Percentiles rank a stretch among this genome's conserved stretches.
These are phyloP conservation scores for Sebastes diploproa DNA, from an alignment of 2,797 vertebrate genomes.

Conservation along the genomic window DNA sequence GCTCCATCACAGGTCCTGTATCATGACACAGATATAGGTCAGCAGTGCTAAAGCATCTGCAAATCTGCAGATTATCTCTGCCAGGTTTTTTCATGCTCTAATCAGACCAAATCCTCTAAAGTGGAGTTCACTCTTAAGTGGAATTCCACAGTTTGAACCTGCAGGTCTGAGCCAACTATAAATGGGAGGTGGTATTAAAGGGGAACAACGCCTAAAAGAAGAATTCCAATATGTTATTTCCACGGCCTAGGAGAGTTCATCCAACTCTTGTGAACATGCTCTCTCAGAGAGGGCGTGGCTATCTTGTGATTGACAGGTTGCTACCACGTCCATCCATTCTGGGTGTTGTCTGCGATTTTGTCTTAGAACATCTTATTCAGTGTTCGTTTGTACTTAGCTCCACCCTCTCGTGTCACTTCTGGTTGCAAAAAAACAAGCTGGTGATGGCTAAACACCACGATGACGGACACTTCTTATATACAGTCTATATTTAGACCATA, in stretches of 20 bases:
- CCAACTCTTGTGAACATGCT: too few species aligned
- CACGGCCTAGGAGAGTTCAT: too few species aligned
- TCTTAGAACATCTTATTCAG: too few species aligned
- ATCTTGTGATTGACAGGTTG: too few species aligned
- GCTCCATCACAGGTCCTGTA: constrained; percentile 23
- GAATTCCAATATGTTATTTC: too few species aligned
- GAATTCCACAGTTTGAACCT: constrained; percentile 14
- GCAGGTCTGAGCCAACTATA: background rate
- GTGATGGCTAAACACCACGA: too few species aligned
- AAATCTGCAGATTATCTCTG: constrained; percentile 70
- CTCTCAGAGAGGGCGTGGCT: too few species aligned
- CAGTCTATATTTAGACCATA: too few species aligned
- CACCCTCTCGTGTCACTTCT: background rate
- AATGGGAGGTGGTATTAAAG: background rate
- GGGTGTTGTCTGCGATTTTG: too few species aligned
- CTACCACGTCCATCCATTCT: too few species aligned
- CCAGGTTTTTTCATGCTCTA: constrained; percentile 57
- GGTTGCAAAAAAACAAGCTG: background rate
- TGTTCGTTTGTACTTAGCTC: background rate
- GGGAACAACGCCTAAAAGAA: background rate
- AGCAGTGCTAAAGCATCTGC: constrained; percentile 57
- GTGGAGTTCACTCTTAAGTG: constrained; percentile 36
- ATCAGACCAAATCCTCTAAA: constrained; percentile 68
- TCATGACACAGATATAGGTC: constrained; percentile 68
- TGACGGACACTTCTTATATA: too few species aligned